Conservation (phyloP, 1,140 invertebrate genomes). For the Acarapis woodi region DNA sequence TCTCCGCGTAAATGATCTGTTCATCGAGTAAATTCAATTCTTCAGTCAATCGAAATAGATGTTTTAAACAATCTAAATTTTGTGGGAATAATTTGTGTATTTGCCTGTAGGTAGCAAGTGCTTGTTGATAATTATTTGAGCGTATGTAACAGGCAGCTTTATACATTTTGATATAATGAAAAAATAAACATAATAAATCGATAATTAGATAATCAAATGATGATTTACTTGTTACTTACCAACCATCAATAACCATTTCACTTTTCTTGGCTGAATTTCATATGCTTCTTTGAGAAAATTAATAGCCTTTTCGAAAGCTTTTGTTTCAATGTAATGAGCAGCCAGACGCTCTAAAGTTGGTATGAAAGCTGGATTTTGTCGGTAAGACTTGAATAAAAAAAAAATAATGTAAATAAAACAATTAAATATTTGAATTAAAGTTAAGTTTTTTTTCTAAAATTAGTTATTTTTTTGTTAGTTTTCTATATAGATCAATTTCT, state of each 20-base stretch:
- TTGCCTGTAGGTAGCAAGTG: slow-evolving; percentile 42
- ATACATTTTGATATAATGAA: too few species aligned
- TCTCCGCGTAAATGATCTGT: slow-evolving; percentile 30
- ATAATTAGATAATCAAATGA: too few species aligned
- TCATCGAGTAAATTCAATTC: slow-evolving; percentile 34
- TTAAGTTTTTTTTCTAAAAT: background rate
- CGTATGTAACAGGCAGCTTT: slow-evolving; percentile 51
- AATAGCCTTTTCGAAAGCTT: slow-evolving; percentile 63
- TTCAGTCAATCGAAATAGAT: slow-evolving; percentile 43
- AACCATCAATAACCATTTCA: slow-evolving; percentile 52
- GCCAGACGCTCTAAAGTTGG: slow-evolving; percentile 69
- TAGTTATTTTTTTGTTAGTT: background rate
- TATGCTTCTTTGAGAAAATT: slow-evolving; percentile 59
- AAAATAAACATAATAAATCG: too few species aligned
- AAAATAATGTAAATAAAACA: slow-evolving; percentile 5
- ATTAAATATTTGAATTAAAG: too few species aligned
- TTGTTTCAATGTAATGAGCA: slow-evolving; percentile 63
- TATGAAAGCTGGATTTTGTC: slow-evolving; percentile 62
- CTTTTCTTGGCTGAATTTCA: slow-evolving; percentile 52
- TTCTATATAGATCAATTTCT: background rate
- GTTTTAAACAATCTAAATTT: slow-evolving; percentile 54
- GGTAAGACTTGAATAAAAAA: slow-evolving; percentile 31
- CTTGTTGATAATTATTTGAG: slow-evolving; percentile 51
- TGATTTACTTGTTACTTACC: too few species aligned
- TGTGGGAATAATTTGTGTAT: slow-evolving; percentile 49